Evolutionary conservation across 2,888 invertebrate species (phyloP), one percentile per base, ranked within the genome.

Genomic region (Antitype chi): DNA sequence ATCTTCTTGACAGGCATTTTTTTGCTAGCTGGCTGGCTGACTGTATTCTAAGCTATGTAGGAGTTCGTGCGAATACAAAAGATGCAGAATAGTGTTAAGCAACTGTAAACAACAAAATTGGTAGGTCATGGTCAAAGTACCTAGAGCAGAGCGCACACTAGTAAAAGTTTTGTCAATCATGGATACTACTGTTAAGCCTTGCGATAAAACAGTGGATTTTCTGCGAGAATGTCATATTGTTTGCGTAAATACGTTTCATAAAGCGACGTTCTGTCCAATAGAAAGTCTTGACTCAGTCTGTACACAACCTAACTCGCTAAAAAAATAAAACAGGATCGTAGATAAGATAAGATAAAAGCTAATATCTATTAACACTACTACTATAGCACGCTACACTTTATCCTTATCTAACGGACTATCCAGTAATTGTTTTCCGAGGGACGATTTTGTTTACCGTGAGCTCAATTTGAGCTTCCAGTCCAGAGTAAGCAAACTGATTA

Each of bases 351-450:
- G 49, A 81, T 53, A 62, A 74, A 81, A 74, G 60, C n/a, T 74
- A 66, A 81, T 62, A 67, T 67, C 53, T 81, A 74, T 74, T 67
- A 81, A 25, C 60, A 55, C 74, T 49, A 73, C 23, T 74, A 8
- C 43, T 74, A 55, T 7, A 62, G 49, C 49, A 49, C 9, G 43
- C 7, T 57, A 67, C 75, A 64, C 52, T 78, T 78, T 64, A 80
- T 80, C 60, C 75, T 78, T 55, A 68, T 79, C 43, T 55, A 66
- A 38, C 13, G 32, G 70, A 32, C 52, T 57, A 70, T 53, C 47
- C 55, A 64, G 78, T 86, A 77, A 86, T 86, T 81, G 84, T 77
- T 79, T 79, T 76, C 52, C 63, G 63, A 76, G 64, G 43, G 72
- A 73, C 73, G 57, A 76, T 82, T 77, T 69, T 86, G 77, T 82